Percentiles rank a stretch among this genome's conserved stretches.
phyloP scores from a whole-genome alignment of 2,797 vertebrate genomes.

The Tokudaia tokunoshimensis region DNA sequence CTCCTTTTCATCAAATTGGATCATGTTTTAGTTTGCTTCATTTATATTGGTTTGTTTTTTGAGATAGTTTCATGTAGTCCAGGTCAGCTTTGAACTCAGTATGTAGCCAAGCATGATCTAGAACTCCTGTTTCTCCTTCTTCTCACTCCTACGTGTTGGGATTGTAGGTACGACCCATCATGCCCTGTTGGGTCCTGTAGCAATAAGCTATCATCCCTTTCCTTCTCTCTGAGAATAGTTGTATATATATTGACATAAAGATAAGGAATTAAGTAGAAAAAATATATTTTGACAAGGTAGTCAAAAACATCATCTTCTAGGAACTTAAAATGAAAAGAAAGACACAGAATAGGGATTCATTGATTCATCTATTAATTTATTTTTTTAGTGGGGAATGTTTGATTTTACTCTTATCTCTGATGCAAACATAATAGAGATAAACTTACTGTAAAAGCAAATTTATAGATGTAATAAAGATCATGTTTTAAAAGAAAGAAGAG shows the following conservation, averaged over 20 bases:
- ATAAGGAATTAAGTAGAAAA: neutral
- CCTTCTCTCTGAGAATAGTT: neutral
- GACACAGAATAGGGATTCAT: neutral
- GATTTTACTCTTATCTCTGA: neutral
- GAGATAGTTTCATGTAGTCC: neutral
- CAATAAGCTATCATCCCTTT: neutral
- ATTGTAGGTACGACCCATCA: neutral
- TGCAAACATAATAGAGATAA: neutral
- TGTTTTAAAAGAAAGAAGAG: neutral
- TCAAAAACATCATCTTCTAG: neutral
- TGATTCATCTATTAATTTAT: neutral
- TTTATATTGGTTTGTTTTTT: neutral
- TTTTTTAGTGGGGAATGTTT: neutral
- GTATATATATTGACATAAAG: neutral
- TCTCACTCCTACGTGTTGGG: neutral
- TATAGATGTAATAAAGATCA: neutral
- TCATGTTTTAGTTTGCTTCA: neutral
- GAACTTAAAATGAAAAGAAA: neutral
- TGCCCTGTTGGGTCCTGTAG: neutral
- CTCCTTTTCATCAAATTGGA: neutral
- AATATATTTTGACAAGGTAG: neutral
- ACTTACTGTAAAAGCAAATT: neutral
- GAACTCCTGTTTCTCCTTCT: neutral
- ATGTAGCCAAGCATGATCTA: neutral
- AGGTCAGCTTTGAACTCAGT: neutral